These are phyloP conservation scores for Scaeva pyrastri DNA, from an alignment of 2,888 invertebrate genomes.

Conservation along the genomic window DNA sequence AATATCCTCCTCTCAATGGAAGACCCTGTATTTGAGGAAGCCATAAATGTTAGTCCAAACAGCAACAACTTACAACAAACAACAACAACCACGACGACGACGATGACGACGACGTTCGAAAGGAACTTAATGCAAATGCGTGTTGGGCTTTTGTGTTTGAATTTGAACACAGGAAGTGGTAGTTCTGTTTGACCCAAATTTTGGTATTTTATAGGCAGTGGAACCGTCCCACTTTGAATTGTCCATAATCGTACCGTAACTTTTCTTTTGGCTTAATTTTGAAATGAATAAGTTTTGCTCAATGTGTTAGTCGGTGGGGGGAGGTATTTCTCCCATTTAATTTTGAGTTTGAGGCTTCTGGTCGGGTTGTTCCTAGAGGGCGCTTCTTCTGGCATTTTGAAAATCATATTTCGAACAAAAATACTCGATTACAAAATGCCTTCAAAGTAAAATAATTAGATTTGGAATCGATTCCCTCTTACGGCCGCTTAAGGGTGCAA, in stretches of 20 bases:
- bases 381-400: no score
- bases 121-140: conserved; percentile 52
- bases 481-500: no score
- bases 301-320: no score
- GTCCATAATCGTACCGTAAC: neutral
- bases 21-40: conserved; percentile 34
- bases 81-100: conserved; percentile 1
- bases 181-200: conserved; percentile 29
- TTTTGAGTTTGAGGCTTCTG: no score
- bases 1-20: conserved; percentile 8
- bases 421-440: no score
- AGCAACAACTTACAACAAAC: conserved; percentile 12
- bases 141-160: conserved; percentile 8
- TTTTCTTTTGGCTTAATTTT: neutral
- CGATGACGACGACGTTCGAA: neutral
- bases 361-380: no score
- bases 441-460: no score
- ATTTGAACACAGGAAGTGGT: neutral
- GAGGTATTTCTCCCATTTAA: no score
- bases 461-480: no score
- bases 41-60: conserved; percentile 54
- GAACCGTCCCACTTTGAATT: neutral
- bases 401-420: no score
- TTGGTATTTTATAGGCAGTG: neutral
- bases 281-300: neutral